phyloP scores from a whole-genome alignment of 2,113 vertebrate genomes.

The Melanotaenia duboulayi region DNA sequence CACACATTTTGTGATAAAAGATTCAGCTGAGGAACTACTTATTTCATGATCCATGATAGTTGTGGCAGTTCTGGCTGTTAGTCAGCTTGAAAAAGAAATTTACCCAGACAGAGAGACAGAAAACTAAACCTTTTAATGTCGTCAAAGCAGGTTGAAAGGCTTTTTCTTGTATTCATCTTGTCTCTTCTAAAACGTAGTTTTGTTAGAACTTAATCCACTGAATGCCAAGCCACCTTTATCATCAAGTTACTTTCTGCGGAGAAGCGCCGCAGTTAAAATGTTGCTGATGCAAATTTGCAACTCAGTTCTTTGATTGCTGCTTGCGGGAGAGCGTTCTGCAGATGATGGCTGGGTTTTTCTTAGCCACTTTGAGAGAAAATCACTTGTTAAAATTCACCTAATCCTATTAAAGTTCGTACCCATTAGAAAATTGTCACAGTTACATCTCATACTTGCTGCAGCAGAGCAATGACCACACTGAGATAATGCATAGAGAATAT shows the following conservation, averaged over 20 bases:
- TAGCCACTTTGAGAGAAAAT: neutral
- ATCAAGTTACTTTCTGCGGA: constrained; percentile 20
- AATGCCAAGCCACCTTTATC: constrained; percentile 38
- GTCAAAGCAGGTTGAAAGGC: constrained; percentile 19
- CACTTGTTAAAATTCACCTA: neutral
- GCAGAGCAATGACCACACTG: constrained; percentile 1
- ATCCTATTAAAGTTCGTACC: neutral
- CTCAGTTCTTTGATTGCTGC: constrained; percentile 18
- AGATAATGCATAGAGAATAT: neutral
- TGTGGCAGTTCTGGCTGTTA: neutral
- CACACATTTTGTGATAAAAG: constrained; percentile 25
- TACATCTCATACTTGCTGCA: neutral
- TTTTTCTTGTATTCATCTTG: constrained; percentile 11
- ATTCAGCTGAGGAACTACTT: constrained; percentile 18
- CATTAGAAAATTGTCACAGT: neutral
- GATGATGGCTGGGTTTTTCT: constrained; percentile 3
- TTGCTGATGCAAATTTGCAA: constrained; percentile 19
- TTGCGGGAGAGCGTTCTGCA: constrained; percentile 3
- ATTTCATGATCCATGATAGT: constrained; percentile 10
- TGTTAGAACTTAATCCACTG: neutral
- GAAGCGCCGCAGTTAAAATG: constrained; percentile 18
- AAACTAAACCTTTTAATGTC: constrained; percentile 1
- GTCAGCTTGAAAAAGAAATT: constrained; percentile 3
- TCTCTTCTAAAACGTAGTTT: constrained; percentile 12
- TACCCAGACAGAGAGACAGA: neutral